Evolutionary conservation across 2,888 invertebrate species (phyloP).

Genomic region (Cheilosia variabilis): DNA sequence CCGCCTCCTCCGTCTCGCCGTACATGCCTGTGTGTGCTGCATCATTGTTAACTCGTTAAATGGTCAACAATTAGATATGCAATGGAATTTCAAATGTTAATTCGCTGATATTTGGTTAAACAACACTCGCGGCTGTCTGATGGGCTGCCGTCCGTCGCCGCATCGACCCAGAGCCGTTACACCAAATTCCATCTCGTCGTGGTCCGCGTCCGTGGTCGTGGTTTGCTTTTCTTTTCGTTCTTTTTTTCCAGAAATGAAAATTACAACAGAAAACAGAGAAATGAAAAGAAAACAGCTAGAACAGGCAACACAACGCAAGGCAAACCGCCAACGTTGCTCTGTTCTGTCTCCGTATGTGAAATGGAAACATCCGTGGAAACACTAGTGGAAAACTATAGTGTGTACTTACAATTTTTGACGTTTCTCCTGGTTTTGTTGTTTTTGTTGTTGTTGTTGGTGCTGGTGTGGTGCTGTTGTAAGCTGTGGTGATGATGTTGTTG

Average conservation of each 20-base stretch:
- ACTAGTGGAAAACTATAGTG: conserved; percentile 32
- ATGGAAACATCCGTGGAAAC: conserved; percentile 41
- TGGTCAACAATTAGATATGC: conserved; percentile 74
- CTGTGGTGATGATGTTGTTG: conserved; percentile 58
- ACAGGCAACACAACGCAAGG: not conserved
- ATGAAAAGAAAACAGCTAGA: conserved; percentile 59
- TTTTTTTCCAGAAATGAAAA: conserved; percentile 57
- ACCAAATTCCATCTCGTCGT: conserved; percentile 63
- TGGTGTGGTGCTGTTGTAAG: not conserved
- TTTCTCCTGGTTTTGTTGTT: conserved; percentile 47
- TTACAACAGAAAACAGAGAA: conserved; percentile 47
- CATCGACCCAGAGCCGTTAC: conserved; percentile 57
- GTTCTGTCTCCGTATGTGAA: conserved; percentile 13
- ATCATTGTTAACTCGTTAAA: conserved; percentile 73
- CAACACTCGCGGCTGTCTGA: conserved; percentile 53
- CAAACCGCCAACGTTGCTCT: conserved; percentile 50
- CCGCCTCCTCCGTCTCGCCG: conserved; percentile 8
- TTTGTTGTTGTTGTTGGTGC: conserved; percentile 43
- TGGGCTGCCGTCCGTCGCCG: conserved; percentile 1
- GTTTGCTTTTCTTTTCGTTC: conserved; percentile 45
- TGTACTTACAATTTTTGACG: conserved; percentile 55
- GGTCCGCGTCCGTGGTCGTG: conserved; percentile 13
- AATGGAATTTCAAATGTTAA: conserved; percentile 72
- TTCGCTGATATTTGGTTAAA: conserved; percentile 74
- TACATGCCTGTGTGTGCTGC: conserved; percentile 48